A percentile compares a stretch with the other conserved stretches of the same genome.
Evolutionary conservation across 2,113 vertebrate genomes (phyloP).

Genomic region (Mugil cephalus): DNA sequence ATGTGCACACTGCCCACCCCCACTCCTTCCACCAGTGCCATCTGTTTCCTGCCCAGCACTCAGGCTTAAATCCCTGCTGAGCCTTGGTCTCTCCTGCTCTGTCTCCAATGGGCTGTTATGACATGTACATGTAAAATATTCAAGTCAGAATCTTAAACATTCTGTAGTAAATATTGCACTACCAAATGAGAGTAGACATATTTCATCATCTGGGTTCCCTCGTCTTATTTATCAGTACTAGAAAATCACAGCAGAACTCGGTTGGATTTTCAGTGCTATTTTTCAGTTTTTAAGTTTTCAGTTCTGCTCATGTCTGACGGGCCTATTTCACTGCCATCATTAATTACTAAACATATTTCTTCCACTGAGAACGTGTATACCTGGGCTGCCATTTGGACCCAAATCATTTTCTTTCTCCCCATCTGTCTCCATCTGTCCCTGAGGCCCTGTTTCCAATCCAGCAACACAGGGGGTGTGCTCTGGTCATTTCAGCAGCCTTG

Average conservation of each 20-base stretch:
- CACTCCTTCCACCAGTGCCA: slow-evolving; percentile 66
- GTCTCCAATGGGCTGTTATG: slow-evolving; percentile 26
- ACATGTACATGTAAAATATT: slow-evolving; percentile 23
- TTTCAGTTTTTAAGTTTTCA: too few species aligned
- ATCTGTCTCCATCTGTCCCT: background rate
- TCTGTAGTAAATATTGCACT: background rate
- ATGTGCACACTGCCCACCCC: slow-evolving; percentile 34
- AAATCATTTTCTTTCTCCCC: slow-evolving; percentile 3
- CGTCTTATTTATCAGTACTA: background rate
- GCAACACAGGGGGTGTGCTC: slow-evolving; percentile 20
- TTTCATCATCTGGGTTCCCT: background rate
- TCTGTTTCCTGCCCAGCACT: slow-evolving; percentile 79
- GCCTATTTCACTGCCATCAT: background rate
- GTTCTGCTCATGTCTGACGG: background rate
- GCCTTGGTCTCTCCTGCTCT: slow-evolving; percentile 50
- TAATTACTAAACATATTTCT: background rate
- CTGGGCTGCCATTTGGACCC: background rate
- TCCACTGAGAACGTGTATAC: background rate
- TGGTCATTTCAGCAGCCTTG: slow-evolving; percentile 21
- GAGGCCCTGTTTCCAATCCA: slow-evolving; percentile 8
- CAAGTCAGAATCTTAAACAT: slow-evolving; percentile 11
- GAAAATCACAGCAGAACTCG: background rate
- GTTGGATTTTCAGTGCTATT: slow-evolving; percentile 7
- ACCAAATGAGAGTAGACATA: background rate
- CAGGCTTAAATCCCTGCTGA: slow-evolving; percentile 66